A percentile compares a stretch with the other conserved stretches of the same genome.
Conservation (phyloP, 2,113 vertebrate species). For the Podilymbus podiceps region DNA sequence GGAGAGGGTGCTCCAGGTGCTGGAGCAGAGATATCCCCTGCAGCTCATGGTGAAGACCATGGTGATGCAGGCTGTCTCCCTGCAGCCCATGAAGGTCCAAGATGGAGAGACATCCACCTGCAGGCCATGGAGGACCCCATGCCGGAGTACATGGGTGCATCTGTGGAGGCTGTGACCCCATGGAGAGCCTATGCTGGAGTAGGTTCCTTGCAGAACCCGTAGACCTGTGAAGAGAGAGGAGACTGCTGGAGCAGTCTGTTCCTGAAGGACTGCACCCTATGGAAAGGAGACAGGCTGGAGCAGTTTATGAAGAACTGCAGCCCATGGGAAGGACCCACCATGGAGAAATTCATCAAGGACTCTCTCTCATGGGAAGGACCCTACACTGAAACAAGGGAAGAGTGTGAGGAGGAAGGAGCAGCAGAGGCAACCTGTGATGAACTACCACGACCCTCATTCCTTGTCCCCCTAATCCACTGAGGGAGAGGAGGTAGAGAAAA, state of each 20-base stretch:
- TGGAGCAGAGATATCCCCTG: rapidly evolving
- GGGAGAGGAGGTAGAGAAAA: not conserved
- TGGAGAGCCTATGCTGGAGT: not conserved
- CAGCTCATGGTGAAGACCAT: not conserved
- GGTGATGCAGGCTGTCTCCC: not conserved
- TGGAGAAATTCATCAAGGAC: not conserved
- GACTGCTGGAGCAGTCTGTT: not conserved
- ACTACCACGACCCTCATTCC: not conserved
- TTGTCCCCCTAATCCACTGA: rapidly evolving
- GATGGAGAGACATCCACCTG: not conserved
- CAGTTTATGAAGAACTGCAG: not conserved
- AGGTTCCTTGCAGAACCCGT: not conserved
- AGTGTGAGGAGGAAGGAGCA: not conserved
- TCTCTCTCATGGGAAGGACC: not conserved
- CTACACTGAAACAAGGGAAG: rapidly evolving
- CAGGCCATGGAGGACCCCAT: not conserved
- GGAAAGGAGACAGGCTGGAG: rapidly evolving
- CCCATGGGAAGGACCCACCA: rapidly evolving
- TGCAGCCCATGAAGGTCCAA: too few relatives aligned
- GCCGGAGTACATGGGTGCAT: not conserved
- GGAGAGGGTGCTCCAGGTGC: not conserved
- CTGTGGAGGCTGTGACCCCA: rapidly evolving
- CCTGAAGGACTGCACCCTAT: not conserved
- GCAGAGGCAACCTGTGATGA: not conserved
- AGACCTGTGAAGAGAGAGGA: not conserved